Evolutionary conservation across 2,888 invertebrate species (phyloP).

Genomic region (Hyposoter didymator): DNA sequence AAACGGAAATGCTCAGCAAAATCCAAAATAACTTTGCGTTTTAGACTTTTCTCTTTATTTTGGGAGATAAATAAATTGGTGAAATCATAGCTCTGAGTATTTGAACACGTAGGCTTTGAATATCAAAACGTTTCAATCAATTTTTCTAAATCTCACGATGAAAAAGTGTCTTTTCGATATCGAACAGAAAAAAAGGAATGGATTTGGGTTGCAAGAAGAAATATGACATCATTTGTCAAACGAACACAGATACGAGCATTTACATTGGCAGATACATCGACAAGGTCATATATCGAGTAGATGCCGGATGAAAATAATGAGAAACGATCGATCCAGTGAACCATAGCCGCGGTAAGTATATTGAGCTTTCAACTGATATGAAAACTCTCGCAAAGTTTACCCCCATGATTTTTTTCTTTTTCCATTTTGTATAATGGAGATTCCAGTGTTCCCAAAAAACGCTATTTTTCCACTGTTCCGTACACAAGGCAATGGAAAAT

Average conservation of each 20-base stretch:
- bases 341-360: background rate
- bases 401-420: slow-evolving; percentile 1
- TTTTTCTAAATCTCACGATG: background rate
- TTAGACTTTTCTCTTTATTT: too few relatives aligned
- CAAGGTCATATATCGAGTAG: background rate
- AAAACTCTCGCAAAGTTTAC: background rate
- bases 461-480: background rate
- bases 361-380: slow-evolving; percentile 1
- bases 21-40: too few relatives aligned
- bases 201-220: background rate
- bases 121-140: background rate
- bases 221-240: slow-evolving; percentile 15
- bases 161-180: background rate
- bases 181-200: background rate
- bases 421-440: background rate
- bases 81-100: too few relatives aligned
- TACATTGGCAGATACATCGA: background rate
- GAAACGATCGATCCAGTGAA: slow-evolving; percentile 25
- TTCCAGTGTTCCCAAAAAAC: background rate
- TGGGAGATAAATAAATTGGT: too few relatives aligned
- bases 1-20: too few relatives aligned
- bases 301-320: slow-evolving; percentile 12
- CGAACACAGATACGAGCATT: background rate
- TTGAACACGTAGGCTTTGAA: too few relatives aligned
- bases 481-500: background rate